These are phyloP conservation scores for Parasteatoda lunata DNA, from an alignment of 2,888 invertebrate genomes.

Conservation along the genomic window DNA sequence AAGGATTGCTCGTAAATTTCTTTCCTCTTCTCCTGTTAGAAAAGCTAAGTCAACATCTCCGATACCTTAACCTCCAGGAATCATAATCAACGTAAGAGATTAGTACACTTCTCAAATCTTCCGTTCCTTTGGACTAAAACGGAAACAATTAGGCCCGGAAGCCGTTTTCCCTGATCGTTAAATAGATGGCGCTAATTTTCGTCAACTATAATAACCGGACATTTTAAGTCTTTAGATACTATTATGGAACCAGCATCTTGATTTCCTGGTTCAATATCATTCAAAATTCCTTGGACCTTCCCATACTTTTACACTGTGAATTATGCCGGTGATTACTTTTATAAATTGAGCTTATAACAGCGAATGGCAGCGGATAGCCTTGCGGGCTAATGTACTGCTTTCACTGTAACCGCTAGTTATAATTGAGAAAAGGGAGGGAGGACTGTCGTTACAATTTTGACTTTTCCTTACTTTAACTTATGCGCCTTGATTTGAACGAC, in stretches of 20 bases:
- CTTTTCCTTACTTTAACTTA: constrained; percentile 18
- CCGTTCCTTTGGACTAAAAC: constrained; percentile 45
- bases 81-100: constrained; percentile 57
- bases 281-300: constrained; percentile 48
- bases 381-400: constrained; percentile 25
- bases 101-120: constrained; percentile 60
- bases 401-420: constrained; percentile 27
- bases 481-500: constrained; percentile 30
- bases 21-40: not conserved
- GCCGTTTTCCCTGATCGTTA: constrained; percentile 60
- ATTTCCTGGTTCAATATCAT: constrained; percentile 65
- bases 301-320: constrained; percentile 30
- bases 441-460: constrained; percentile 54
- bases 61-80: constrained; percentile 42
- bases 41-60: constrained; percentile 1
- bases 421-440: constrained; percentile 49
- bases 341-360: constrained; percentile 57
- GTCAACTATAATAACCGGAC: constrained; percentile 68
- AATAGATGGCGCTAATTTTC: constrained; percentile 66
- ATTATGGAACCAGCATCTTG: constrained; percentile 64
- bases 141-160: constrained; percentile 61
- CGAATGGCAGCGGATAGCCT: not conserved
- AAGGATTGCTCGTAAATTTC: no score
- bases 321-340: constrained; percentile 65
- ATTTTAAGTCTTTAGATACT: constrained; percentile 67